Evolutionary conservation across 2,888 invertebrate species (phyloP), one percentile per base, ranked within the genome.

Genomic region (Drosophila recens): DNA sequence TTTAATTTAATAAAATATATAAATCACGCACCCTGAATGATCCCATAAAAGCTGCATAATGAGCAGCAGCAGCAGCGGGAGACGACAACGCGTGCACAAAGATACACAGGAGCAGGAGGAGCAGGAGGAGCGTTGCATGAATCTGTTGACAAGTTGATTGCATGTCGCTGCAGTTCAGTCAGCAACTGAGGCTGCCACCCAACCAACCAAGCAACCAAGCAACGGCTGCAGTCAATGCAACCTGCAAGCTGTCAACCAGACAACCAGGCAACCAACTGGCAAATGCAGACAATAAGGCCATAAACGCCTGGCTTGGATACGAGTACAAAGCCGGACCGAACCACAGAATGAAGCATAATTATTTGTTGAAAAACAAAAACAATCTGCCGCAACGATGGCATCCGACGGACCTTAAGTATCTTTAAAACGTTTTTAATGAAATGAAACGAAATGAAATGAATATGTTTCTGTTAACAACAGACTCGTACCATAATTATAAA

Each of bases 1-100:
- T 80, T 77, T 75, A 79, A 82, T 80, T 85, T 77, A 51, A 70
- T 68, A 67, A 76, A 74, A 80, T 74, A 69, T 77, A 79, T 79
- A 84, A 76, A 80, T 84, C 59, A 71, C 68, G 51, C 70, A 58
- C 59, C 67, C 75, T 66, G 70, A 79, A 80, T 78, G 80, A 80
- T 78, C 80, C 57, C 76, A 84, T 78, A 71, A 80, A 82, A 84
- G 76, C 76, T 75, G 75, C 76, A 80, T 84, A 84, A 84, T 84
- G 80, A 62, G 59, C 61, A 59, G 13, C 53, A 64, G 40, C 58
- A 65, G 40, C 57, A 48, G 45, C 34, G 34, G 43, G 38, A 56
- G 57, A 46, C 52, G 13, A 48, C 68, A 67, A 46, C 34, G 17
- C n/a, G 33, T 43, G 54, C 43, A 53, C 67, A 59, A 23, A 15